Conservation (phyloP, 2,113 vertebrate species). For the Urocynchramus pylzowi region DNA sequence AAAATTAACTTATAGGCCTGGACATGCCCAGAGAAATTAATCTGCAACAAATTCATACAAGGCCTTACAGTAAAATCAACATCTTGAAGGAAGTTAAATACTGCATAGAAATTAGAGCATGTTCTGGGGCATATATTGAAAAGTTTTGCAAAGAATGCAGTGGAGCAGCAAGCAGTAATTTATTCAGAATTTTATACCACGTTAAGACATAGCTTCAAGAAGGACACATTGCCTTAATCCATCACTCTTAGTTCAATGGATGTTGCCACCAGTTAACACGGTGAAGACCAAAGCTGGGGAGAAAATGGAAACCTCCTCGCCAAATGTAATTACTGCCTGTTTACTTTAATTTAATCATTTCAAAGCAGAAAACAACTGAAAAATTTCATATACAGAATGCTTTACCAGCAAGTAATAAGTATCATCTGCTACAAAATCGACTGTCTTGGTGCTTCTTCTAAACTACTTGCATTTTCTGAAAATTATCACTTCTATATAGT, state of each 20-base stretch:
- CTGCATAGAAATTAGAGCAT: neutral
- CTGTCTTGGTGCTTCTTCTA: neutral
- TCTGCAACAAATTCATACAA: neutral
- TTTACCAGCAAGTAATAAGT: neutral
- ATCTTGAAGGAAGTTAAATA: neutral
- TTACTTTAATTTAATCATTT: neutral
- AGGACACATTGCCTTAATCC: neutral
- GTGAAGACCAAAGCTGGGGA: neutral
- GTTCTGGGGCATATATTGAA: neutral
- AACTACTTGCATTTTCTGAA: neutral
- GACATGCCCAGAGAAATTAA: neutral
- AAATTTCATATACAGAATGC: neutral
- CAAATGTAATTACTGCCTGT: neutral
- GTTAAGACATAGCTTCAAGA: neutral
- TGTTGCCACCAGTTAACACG: neutral
- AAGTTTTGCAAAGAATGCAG: neutral
- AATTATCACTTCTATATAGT: neutral
- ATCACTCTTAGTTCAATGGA: neutral
- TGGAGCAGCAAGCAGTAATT: neutral
- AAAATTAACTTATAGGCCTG: neutral
- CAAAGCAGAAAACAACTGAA: neutral
- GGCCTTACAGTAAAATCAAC: neutral
- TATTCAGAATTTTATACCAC: neutral
- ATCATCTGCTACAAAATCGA: neutral
- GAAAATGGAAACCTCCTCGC: neutral